Percentiles rank a stretch among this genome's conserved stretches.
These are phyloP conservation scores for Cryptoprocta ferox DNA, from an alignment of 2,797 vertebrate species.

Conservation along the genomic window DNA sequence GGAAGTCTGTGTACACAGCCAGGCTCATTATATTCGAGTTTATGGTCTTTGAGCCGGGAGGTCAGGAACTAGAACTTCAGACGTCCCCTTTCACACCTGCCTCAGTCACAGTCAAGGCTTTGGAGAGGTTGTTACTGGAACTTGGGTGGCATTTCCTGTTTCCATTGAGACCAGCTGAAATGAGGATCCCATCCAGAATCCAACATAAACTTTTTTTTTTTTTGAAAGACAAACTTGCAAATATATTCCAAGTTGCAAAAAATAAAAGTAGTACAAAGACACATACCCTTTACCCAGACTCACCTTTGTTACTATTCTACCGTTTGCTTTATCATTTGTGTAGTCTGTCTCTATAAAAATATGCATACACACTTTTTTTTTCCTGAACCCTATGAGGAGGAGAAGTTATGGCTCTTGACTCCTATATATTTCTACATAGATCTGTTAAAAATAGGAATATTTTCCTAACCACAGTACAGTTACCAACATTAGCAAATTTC, in stretches of 20 bases:
- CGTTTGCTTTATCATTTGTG: background rate
- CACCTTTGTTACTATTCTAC: background rate
- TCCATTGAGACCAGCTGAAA: background rate
- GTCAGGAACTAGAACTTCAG: background rate
- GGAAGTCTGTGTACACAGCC: background rate
- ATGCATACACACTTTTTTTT: background rate
- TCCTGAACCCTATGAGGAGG: background rate
- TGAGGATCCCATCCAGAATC: background rate
- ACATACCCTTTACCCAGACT: background rate
- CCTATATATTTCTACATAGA: background rate
- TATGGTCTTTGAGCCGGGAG: background rate
- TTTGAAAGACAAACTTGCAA: background rate
- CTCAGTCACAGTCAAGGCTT: background rate
- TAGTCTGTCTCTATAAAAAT: background rate
- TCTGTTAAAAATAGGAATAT: background rate
- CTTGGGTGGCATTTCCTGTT: background rate
- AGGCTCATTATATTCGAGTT: rapidly evolving
- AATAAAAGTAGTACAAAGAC: background rate
- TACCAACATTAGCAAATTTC: background rate
- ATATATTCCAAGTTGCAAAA: background rate
- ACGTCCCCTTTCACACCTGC: background rate
- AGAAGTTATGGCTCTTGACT: background rate
- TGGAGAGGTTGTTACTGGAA: background rate
- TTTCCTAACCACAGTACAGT: background rate
- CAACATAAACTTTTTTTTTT: background rate